phyloP scores from a whole-genome alignment of 2,113 vertebrate species.

The Sphyrna mokarran region DNA sequence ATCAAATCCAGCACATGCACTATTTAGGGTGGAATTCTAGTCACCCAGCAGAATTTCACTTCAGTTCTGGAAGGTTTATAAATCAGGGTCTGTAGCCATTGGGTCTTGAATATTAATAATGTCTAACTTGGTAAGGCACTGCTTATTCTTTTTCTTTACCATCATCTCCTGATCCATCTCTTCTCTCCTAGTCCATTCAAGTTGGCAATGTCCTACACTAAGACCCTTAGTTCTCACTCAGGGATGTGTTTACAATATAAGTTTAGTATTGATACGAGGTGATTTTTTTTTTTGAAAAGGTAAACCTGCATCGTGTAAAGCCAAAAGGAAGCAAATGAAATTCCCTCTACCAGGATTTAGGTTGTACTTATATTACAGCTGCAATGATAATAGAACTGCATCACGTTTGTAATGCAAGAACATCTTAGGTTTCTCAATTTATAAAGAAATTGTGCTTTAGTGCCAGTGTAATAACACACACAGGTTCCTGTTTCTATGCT shows the following conservation, averaged over 20 bases:
- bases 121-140: neutral
- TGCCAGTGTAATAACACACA: neutral
- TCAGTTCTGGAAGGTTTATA: neutral
- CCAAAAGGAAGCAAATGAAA: neutral
- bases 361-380: neutral
- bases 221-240: neutral
- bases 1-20: neutral
- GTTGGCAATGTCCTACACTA: neutral
- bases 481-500: neutral
- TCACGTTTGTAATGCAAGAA: neutral
- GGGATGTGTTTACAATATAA: neutral
- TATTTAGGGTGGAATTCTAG: neutral
- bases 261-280: neutral
- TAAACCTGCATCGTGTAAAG: neutral
- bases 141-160: neutral
- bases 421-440: neutral
- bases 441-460: neutral
- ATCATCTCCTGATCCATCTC: neutral
- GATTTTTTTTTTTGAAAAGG: neutral
- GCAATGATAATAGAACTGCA: neutral
- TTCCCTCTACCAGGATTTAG: neutral
- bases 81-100: neutral
- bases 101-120: neutral
- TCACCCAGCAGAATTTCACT: neutral
- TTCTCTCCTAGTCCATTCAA: neutral